Conservation (phyloP, 1,140 invertebrate species). For the Medauroidea extradentata region DNA sequence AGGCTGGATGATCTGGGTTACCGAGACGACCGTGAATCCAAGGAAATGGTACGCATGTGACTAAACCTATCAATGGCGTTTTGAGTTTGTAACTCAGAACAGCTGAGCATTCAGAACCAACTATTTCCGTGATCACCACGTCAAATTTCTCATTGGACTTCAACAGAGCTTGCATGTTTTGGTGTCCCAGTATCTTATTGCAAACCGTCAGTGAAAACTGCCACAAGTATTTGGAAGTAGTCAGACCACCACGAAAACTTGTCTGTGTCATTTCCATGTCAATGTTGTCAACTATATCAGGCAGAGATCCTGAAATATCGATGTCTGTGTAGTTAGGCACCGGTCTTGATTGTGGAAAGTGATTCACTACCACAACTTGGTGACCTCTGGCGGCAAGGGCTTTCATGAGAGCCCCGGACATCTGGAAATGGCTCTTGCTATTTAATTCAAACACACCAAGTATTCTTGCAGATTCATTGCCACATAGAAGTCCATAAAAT, state of each 20-base stretch:
- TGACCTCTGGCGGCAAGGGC: conserved; percentile 43
- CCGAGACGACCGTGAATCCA: conserved; percentile 28
- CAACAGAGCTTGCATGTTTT: not conserved
- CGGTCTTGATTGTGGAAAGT: conserved; percentile 33
- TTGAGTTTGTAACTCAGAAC: not conserved
- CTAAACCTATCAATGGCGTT: not conserved
- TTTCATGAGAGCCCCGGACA: conserved; percentile 40
- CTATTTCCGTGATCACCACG: conserved; percentile 29
- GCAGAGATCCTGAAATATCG: not conserved
- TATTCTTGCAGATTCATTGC: too few species aligned
- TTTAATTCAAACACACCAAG: not conserved
- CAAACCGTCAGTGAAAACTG: not conserved
- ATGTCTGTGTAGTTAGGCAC: conserved; percentile 26
- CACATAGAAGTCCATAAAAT: too few species aligned
- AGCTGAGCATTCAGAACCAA: conserved; percentile 24
- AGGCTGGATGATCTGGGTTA: conserved; percentile 22
- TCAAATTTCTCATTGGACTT: conserved; percentile 14
- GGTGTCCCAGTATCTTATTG: not conserved
- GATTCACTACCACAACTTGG: conserved; percentile 43
- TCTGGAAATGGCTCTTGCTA: conserved; percentile 42
- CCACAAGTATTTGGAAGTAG: not conserved
- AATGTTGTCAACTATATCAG: not conserved
- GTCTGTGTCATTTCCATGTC: not conserved
- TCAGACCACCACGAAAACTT: too few species aligned
- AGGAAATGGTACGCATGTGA: conserved; percentile 14